phyloP scores from a whole-genome alignment of 2,797 vertebrate genomes.

The Rhynchonycteris naso region DNA sequence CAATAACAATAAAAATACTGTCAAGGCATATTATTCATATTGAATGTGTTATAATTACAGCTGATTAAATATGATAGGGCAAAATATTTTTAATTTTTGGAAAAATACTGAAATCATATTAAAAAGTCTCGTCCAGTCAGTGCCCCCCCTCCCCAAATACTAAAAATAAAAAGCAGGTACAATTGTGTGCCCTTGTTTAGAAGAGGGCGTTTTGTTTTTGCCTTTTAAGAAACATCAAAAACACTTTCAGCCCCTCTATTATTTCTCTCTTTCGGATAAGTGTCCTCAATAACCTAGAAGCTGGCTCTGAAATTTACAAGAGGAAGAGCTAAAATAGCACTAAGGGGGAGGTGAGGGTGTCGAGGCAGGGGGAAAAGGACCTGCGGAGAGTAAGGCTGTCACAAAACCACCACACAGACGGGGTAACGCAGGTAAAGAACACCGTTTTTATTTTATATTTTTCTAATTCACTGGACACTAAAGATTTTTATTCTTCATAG shows the following conservation, averaged over 20 bases:
- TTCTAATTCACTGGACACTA: conserved; percentile 11
- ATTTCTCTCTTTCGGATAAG: conserved; percentile 74
- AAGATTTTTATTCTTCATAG: conserved; percentile 8
- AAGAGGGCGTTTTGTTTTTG: conserved; percentile 84
- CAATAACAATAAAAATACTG: conserved; percentile 88
- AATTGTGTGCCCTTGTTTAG: conserved; percentile 72
- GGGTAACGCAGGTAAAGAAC: neutral
- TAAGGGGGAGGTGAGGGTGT: neutral
- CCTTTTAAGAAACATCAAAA: conserved; percentile 80
- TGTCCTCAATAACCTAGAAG: conserved; percentile 71
- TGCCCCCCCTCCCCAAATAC: neutral
- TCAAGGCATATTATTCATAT: conserved; percentile 86
- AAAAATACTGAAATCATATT: conserved; percentile 53
- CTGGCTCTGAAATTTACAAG: conserved; percentile 69
- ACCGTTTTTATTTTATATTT: conserved; percentile 33
- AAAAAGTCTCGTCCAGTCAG: conserved; percentile 54
- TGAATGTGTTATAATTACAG: conserved; percentile 88
- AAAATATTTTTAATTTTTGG: conserved; percentile 65
- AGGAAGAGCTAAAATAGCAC: conserved; percentile 70
- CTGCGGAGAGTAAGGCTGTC: neutral
- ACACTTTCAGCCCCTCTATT: conserved; percentile 72
- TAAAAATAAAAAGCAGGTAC: conserved; percentile 73
- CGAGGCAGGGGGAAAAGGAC: neutral
- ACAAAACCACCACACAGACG: neutral
- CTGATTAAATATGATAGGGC: conserved; percentile 85